Evolutionary conservation across 2,888 invertebrate species (phyloP).

Genomic region (Drosophila birchii): DNA sequence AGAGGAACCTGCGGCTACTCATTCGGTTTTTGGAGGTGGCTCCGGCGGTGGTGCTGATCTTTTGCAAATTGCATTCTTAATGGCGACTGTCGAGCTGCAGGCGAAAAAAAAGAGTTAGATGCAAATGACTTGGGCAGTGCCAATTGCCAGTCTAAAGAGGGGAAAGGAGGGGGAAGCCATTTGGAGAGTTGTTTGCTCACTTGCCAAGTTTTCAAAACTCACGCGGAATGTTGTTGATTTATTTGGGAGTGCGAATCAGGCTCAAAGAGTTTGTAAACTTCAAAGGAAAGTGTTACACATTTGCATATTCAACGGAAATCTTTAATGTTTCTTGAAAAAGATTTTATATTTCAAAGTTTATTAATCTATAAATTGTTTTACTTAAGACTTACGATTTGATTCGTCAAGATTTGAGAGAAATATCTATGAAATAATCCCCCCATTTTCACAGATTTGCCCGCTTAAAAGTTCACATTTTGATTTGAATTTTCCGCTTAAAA

Average conservation of each 20-base stretch:
- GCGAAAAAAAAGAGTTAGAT: conserved; percentile 14
- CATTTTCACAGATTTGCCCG: neutral
- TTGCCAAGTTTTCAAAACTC: conserved; percentile 12
- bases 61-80: conserved; percentile 76
- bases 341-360: neutral
- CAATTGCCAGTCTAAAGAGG: conserved; percentile 11
- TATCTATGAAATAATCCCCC: neutral
- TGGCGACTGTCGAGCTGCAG: conserved; percentile 56
- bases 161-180: neutral
- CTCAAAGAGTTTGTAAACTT: neutral
- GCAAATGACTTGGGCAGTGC: conserved; percentile 47
- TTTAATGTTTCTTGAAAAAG: neutral
- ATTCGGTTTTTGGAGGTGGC: conserved; percentile 22
- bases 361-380: neutral
- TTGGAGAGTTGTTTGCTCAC: conserved; percentile 25
- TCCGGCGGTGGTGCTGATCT: conserved; percentile 28
- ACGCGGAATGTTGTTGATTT: conserved; percentile 11
- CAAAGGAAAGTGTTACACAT: neutral
- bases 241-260: neutral
- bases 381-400: too few species aligned
- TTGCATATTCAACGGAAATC: neutral
- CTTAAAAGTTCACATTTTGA: neutral
- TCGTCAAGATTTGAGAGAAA: neutral
- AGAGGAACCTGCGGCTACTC: conserved; percentile 36
- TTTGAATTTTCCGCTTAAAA: conserved; percentile 2